Evolutionary conservation across 2,113 vertebrate genomes (phyloP).

Genomic region (Athene noctua): DNA sequence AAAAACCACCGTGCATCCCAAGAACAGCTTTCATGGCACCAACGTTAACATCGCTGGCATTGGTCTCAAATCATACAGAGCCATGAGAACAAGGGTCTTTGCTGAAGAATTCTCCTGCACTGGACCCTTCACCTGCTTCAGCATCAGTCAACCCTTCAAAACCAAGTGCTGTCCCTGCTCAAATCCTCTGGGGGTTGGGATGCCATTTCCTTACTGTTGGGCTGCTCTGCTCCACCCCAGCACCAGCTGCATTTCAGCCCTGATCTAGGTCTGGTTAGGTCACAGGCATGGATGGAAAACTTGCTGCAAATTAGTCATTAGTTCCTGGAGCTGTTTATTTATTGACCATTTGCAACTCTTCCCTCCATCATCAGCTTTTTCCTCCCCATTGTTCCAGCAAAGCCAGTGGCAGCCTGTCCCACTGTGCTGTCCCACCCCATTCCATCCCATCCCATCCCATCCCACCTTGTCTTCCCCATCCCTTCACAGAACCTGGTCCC

Average conservation of each 20-base stretch:
- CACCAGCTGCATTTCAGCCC: neutral
- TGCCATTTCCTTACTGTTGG: neutral
- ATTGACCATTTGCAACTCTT: neutral
- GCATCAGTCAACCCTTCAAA: neutral
- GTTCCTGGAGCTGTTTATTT: neutral
- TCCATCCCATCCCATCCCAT: neutral
- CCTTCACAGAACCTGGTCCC: fast-evolving
- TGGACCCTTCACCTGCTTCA: neutral
- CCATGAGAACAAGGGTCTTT: neutral
- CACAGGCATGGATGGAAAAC: neutral
- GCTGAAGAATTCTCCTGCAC: neutral
- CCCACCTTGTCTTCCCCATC: neutral
- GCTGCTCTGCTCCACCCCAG: neutral
- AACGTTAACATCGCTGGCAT: neutral
- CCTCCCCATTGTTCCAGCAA: neutral
- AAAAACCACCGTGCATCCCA: neutral
- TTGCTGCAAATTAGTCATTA: neutral
- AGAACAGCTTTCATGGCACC: neutral
- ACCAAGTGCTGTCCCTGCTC: neutral
- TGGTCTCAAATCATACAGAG: neutral
- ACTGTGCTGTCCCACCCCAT: neutral
- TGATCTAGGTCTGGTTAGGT: neutral
- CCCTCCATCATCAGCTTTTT: neutral
- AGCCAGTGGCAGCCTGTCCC: neutral
- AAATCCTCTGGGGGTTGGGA: neutral